phyloP scores from a whole-genome alignment of 2,797 vertebrate genomes.

The Acipenser ruthenus region DNA sequence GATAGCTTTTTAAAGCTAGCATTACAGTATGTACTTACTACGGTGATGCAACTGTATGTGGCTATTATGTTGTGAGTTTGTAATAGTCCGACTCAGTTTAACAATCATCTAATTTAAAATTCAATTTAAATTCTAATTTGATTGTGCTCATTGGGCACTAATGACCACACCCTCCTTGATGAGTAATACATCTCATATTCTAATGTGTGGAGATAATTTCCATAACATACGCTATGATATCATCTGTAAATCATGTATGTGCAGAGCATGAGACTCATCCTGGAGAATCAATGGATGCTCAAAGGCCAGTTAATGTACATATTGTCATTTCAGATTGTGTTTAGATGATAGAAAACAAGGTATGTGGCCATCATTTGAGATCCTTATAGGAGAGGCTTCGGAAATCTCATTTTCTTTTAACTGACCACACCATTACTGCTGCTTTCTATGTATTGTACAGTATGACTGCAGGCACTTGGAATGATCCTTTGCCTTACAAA shows the following conservation, averaged over 20 bases:
- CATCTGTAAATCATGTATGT: neutral
- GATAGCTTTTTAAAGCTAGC: too few relatives aligned
- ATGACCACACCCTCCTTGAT: neutral
- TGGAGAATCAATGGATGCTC: neutral
- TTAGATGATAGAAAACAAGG: neutral
- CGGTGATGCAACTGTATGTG: too few relatives aligned
- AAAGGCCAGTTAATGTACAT: neutral
- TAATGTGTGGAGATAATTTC: neutral
- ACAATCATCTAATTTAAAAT: too few relatives aligned
- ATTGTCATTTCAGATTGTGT: neutral
- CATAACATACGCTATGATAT: neutral
- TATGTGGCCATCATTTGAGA: neutral
- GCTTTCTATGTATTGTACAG: neutral
- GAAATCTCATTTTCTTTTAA: neutral
- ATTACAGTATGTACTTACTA: too few relatives aligned
- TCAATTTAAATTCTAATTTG: neutral
- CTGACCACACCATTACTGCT: neutral
- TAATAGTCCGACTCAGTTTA: too few relatives aligned
- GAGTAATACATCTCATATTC: neutral
- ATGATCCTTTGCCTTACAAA: neutral
- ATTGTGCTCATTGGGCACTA: neutral
- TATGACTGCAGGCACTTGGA: neutral
- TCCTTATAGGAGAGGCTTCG: neutral
- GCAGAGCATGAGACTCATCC: neutral
- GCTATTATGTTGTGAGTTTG: too few relatives aligned